These are phyloP conservation scores for Tryphoninae sp. DNA, from an alignment of 2,888 invertebrate species.

Conservation along the genomic window DNA sequence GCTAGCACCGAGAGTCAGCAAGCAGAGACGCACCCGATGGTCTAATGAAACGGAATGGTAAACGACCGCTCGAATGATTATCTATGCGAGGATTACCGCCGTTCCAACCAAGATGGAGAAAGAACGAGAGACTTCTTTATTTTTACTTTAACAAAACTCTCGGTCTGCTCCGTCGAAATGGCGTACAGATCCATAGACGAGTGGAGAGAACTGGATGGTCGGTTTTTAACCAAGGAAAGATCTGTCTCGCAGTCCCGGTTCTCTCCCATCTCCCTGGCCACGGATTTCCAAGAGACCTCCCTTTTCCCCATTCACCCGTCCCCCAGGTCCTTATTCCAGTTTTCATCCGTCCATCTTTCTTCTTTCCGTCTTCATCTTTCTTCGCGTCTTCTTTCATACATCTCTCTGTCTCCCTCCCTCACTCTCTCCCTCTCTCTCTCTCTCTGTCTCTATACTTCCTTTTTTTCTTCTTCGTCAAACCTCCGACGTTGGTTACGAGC, in stretches of 20 bases:
- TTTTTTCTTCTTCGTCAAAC: constrained; percentile 47
- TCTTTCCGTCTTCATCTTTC: constrained; percentile 41
- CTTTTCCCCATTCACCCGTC: not conserved
- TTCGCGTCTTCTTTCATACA: constrained; percentile 12
- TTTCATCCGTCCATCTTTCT: constrained; percentile 40
- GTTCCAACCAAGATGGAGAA: constrained; percentile 14
- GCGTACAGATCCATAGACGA: constrained; percentile 11
- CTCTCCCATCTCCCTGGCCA: not conserved
- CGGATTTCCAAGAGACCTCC: constrained; percentile 37
- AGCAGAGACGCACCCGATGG: constrained; percentile 54
- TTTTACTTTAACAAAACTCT: constrained; percentile 27
- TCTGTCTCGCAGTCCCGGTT: constrained; percentile 18
- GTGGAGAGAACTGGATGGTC: constrained; percentile 1
- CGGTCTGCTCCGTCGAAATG: not conserved
- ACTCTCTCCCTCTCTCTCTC: constrained; percentile 7
- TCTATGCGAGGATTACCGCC: constrained; percentile 60
- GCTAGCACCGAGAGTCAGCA: constrained; percentile 4
- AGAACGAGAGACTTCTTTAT: constrained; percentile 6
- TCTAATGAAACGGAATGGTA: constrained; percentile 65
- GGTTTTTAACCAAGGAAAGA: constrained; percentile 44
- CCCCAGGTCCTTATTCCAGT: constrained; percentile 25
- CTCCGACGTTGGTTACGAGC: constrained; percentile 5
- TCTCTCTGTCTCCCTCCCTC: not conserved
- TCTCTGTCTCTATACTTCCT: constrained; percentile 3
- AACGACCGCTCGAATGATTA: constrained; percentile 60